Evolutionary conservation across 2,113 vertebrate species (phyloP).

Genomic region (Heterotis niloticus): DNA sequence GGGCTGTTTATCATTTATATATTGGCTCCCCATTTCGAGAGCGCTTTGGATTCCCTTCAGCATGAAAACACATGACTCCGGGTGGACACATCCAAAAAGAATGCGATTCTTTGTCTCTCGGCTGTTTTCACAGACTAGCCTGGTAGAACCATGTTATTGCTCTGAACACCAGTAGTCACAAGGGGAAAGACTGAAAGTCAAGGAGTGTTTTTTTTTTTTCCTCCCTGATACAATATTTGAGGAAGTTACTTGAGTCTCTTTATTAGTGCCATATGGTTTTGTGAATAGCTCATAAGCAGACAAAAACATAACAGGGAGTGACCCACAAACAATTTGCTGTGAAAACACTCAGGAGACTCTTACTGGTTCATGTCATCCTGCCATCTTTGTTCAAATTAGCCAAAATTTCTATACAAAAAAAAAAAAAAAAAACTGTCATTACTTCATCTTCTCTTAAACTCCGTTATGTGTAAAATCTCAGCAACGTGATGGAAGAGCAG

Average conservation of each 20-base stretch:
- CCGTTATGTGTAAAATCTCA: not conserved
- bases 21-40: not conserved
- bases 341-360: not conserved
- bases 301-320: not conserved
- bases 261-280: slow-evolving; percentile 10
- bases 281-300: slow-evolving; percentile 3
- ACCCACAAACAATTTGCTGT: not conserved
- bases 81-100: slow-evolving; percentile 6
- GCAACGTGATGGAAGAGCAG: not conserved
- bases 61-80: not conserved
- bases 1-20: not conserved
- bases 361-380: not conserved
- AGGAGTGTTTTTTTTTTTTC: slow-evolving; percentile 22
- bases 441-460: too few relatives aligned
- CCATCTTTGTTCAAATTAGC: too few relatives aligned
- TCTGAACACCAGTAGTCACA: slow-evolving; percentile 22
- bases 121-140: slow-evolving; percentile 12
- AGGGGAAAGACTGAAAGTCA: slow-evolving; percentile 1
- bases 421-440: too few relatives aligned
- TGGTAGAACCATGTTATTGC: slow-evolving; percentile 24
- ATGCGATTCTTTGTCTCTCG: not conserved
- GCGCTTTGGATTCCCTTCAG: not conserved
- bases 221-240: slow-evolving; percentile 16
- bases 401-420: too few relatives aligned
- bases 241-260: not conserved